Base-by-base conservation (phyloP, 2,113 vertebrate species). In the Pachycephala philippinensis region DNA sequence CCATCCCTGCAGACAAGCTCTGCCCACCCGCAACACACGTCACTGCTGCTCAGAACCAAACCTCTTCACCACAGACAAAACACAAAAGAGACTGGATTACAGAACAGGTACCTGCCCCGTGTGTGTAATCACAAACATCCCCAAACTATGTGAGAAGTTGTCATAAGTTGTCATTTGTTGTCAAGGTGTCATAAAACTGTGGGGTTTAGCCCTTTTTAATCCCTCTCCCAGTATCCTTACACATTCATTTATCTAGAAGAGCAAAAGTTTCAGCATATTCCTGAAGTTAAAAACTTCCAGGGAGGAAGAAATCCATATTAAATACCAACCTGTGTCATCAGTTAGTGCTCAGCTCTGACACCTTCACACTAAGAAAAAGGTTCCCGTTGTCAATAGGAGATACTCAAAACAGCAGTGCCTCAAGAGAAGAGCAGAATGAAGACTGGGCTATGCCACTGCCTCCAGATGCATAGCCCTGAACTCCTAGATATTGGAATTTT, bases 401-500 rank as follows among this genome's bases (percentile, higher is more conserved):
- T 39, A 45, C 13, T 39, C 45, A 54, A 56, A 91, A 53, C 49
- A 37, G 21, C 13, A 61, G 24, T 5, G 42, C 14, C 50, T 64
- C 37, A 20, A 20, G 4, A 42, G 37, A 61, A 61, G 21, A 70
- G 7, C 2, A 7, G 27, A 77, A 39, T 1, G 0, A 69, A 83
- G 66, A 61, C 0, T 22, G 45, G 20, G 47, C 53, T 64, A 49
- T 1, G 2, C 16, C 1, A 8, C 39, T 2, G 2, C 14, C 37
- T 79, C 49, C 30, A 85, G 21, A 33, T 9, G 9, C 12, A 31
- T 0, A 75, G 28, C 13, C 23, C 11, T 21, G 10, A 89, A 72
- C 26, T 37, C 21, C 30, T 44, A 31, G 15, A 35, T 66, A 57
- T 24, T 5, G 54, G 33, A 72, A 71, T 92, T 85, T 63, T 70